phyloP scores from a whole-genome alignment of 2,888 invertebrate species.

The Busseola fusca region DNA sequence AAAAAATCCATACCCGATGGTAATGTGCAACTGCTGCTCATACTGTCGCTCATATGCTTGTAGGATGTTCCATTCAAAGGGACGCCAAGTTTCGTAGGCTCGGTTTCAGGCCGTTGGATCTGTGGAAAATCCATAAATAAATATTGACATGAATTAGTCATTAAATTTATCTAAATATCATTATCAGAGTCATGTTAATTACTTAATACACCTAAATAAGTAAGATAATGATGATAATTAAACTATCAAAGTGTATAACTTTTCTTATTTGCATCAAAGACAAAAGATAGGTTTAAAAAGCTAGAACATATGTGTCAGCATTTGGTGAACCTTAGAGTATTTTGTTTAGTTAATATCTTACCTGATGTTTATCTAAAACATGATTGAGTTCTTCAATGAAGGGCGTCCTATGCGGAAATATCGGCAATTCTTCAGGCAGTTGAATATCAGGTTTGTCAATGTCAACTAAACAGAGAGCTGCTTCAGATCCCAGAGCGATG shows the following conservation, averaged over 20 bases:
- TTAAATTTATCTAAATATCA: constrained; percentile 26
- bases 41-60: constrained; percentile 90
- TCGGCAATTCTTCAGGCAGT: constrained; percentile 97
- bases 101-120: constrained; percentile 86
- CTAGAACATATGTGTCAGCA: not conserved
- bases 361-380: constrained; percentile 92
- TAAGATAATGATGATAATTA: constrained; percentile 23
- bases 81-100: constrained; percentile 84
- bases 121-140: constrained; percentile 57
- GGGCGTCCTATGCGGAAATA: constrained; percentile 96
- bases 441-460: constrained; percentile 97
- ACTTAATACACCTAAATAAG: constrained; percentile 28
- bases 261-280: not conserved
- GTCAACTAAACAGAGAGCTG: constrained; percentile 98
- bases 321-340: no score
- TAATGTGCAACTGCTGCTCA: constrained; percentile 94
- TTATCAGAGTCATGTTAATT: constrained; percentile 19
- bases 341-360: constrained; percentile 57
- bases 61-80: constrained; percentile 85
- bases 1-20: constrained; percentile 86
- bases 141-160: constrained; percentile 7
- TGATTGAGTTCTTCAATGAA: constrained; percentile 95
- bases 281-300: not conserved
- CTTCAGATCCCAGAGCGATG: constrained; percentile 93
- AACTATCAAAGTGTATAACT: not conserved